These are phyloP conservation scores for Ptilodon capucinus DNA, from an alignment of 2,888 invertebrate species.

Conservation along the genomic window DNA sequence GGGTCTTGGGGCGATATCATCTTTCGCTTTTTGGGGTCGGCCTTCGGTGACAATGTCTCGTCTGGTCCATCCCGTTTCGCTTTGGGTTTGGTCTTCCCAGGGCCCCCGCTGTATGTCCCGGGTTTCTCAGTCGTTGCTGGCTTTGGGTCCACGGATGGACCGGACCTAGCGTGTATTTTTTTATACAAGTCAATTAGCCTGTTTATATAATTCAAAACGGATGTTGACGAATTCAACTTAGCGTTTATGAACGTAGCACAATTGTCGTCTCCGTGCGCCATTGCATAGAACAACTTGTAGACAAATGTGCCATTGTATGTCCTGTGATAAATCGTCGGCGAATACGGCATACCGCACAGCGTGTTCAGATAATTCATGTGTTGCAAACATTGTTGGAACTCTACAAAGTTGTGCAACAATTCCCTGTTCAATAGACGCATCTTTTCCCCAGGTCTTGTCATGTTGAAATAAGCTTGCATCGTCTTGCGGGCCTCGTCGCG, in stretches of 20 bases:
- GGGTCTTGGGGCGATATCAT: too few relatives aligned
- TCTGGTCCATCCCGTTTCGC: too few relatives aligned
- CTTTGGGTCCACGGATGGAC: too few relatives aligned
- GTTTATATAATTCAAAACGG: constrained; percentile 5
- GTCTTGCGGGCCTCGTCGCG: not conserved
- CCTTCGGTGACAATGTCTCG: too few relatives aligned
- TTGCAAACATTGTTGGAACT: constrained; percentile 42
- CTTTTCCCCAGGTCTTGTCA: constrained; percentile 6
- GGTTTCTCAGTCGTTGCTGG: too few relatives aligned
- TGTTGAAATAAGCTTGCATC: constrained; percentile 19
- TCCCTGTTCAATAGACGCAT: constrained; percentile 22
- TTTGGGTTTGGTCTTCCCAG: too few relatives aligned
- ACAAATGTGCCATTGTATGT: constrained; percentile 44
- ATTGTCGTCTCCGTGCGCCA: not conserved
- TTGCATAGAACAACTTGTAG: constrained; percentile 30
- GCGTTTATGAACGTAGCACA: constrained; percentile 5
- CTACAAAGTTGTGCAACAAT: constrained; percentile 26
- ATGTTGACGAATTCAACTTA: constrained; percentile 8
- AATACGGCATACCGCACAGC: constrained; percentile 40
- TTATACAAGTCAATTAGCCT: constrained; percentile 8
- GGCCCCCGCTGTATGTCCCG: too few relatives aligned
- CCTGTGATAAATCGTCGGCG: constrained; percentile 29
- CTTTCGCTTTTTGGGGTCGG: too few relatives aligned
- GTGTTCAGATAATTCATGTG: constrained; percentile 46
- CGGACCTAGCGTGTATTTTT: too few relatives aligned